A percentile compares a stretch with the other conserved stretches of the same genome.
Evolutionary conservation across 2,888 invertebrate species (phyloP).

Genomic region (Drosophila falleni): DNA sequence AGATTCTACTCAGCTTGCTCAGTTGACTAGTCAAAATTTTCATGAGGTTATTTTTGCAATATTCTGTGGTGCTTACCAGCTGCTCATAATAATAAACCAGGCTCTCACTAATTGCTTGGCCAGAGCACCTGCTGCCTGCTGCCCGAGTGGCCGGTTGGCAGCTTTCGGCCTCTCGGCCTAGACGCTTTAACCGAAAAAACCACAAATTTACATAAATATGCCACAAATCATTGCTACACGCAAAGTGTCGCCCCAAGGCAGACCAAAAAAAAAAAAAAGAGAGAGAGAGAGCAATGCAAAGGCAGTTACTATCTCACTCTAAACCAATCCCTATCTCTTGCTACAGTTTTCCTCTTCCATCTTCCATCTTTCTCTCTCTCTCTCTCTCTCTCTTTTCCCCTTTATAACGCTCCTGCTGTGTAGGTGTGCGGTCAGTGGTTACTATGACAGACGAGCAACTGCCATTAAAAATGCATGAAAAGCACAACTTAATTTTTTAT

Average conservation of each 20-base stretch:
- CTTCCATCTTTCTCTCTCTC: too few species aligned
- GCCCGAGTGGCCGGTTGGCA: conserved; percentile 19
- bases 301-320: neutral
- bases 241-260: conserved; percentile 54
- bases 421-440: conserved; percentile 55
- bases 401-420: neutral
- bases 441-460: conserved; percentile 38
- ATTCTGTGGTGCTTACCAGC: conserved; percentile 15
- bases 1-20: conserved; percentile 3
- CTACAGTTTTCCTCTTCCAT: neutral
- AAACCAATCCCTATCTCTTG: neutral
- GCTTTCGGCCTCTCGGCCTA: conserved; percentile 30
- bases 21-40: conserved; percentile 1
- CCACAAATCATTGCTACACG: conserved; percentile 80
- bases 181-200: conserved; percentile 63
- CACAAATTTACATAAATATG: conserved; percentile 82
- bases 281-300: conserved; percentile 4
- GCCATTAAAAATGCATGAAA: conserved; percentile 78
- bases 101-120: conserved; percentile 78
- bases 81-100: conserved; percentile 48
- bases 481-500: conserved; percentile 77
- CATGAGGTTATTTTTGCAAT: conserved; percentile 9
- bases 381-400: too few species aligned
- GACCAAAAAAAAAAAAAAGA: conserved; percentile 8
- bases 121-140: conserved; percentile 68